Evolutionary conservation across 2,888 invertebrate genomes (phyloP).

Genomic region (Polymixis flavicincta): DNA sequence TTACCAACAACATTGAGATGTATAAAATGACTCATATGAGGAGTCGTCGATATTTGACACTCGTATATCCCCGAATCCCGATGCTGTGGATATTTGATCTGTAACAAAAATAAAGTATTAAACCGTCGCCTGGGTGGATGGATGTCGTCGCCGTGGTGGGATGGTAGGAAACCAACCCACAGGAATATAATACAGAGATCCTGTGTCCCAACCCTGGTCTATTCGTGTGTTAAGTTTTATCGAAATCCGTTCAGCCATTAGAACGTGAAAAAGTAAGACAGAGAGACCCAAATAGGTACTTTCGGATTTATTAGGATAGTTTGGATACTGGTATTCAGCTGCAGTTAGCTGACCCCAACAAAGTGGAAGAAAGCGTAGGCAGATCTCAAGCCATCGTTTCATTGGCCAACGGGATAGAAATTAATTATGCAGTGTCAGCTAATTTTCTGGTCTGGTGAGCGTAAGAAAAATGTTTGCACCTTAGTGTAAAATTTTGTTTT

Average conservation of each 20-base stretch:
- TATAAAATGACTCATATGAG: slow-evolving; percentile 97
- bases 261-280: background rate
- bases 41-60: slow-evolving; percentile 98
- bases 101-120: slow-evolving; percentile 78
- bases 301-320: background rate
- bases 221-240: background rate
- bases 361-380: background rate
- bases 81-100: slow-evolving; percentile 97
- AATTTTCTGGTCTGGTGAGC: slow-evolving; percentile 45
- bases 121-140: background rate
- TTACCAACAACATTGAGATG: slow-evolving; percentile 97
- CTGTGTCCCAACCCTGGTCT: background rate
- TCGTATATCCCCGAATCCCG: slow-evolving; percentile 97
- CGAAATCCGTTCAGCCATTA: background rate
- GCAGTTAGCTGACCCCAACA: background rate
- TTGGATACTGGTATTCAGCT: background rate
- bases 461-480: background rate
- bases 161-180: background rate
- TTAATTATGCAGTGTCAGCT: slow-evolving; percentile 25
- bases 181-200: too few relatives aligned
- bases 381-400: slow-evolving; percentile 3
- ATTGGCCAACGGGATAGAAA: slow-evolving; percentile 27
- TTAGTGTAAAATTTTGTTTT: background rate
- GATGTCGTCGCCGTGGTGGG: too few relatives aligned
- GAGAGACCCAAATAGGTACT: background rate